Conservation (phyloP, 2,113 vertebrate species). For the Peucedramus taeniatus region DNA sequence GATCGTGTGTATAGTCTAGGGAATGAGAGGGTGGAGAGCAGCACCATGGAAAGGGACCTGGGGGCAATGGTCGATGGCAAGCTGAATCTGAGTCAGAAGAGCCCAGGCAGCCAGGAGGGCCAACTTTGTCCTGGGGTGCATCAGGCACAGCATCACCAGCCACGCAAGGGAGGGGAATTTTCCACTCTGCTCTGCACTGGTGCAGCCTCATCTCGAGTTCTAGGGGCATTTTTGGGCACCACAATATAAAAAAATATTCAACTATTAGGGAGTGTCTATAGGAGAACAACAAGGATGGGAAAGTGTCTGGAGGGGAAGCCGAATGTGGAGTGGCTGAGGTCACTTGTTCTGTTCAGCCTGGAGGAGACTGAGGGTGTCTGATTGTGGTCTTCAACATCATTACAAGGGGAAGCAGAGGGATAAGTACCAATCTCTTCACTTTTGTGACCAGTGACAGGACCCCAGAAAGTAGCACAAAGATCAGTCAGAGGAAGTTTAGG, state of each 20-base stretch:
- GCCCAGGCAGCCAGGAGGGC: not conserved
- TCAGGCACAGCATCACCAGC: not conserved
- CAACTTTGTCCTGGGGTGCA: accelerated
- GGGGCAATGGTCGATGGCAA: accelerated
- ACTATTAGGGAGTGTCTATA: not conserved
- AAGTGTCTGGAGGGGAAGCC: not conserved
- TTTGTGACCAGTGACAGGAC: not conserved
- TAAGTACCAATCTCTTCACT: not conserved
- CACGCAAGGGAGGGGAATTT: accelerated
- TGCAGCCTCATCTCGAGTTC: accelerated
- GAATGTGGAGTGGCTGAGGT: not conserved
- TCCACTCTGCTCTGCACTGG: accelerated
- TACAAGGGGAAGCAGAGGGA: not conserved
- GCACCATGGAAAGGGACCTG: not conserved
- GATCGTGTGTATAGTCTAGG: not conserved
- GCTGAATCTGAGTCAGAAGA: not conserved
- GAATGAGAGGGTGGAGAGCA: not conserved
- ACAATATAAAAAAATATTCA: not conserved
- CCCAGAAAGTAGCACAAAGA: not conserved
- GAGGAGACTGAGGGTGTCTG: too few relatives aligned
- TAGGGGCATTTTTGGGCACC: not conserved
- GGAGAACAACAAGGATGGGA: too few relatives aligned
- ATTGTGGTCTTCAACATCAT: not conserved
- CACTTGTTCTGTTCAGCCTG: not conserved
- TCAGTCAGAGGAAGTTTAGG: not conserved